phyloP scores from a whole-genome alignment of 2,888 invertebrate species.

The Creontiades dilutus region DNA sequence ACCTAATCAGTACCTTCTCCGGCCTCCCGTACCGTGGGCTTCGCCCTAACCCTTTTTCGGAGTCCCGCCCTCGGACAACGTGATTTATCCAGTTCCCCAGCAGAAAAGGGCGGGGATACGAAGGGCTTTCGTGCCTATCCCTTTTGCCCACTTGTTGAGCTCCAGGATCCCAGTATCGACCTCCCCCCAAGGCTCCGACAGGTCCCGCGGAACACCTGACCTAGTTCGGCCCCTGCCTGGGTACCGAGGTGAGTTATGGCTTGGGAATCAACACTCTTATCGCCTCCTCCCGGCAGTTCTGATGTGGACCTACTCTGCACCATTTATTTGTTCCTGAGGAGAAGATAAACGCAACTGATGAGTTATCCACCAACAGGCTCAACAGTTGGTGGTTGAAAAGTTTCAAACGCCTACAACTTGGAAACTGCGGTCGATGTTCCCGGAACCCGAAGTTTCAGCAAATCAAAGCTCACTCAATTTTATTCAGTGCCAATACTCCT shows the following conservation, averaged over 20 bases:
- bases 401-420: too few species aligned
- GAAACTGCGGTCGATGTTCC: too few species aligned
- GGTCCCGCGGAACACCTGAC: background rate
- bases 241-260: background rate
- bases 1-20: too few species aligned
- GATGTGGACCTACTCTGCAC: background rate
- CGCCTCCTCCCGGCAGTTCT: background rate
- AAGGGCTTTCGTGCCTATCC: background rate
- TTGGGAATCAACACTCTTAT: background rate
- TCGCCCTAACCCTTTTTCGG: too few species aligned
- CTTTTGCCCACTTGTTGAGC: constrained; percentile 34
- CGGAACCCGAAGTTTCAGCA: too few species aligned
- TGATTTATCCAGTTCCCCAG: background rate
- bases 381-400: background rate
- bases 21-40: too few species aligned
- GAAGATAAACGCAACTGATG: background rate
- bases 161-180: background rate
- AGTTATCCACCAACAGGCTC: background rate
- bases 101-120: background rate
- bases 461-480: too few species aligned
- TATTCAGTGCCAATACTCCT: too few species aligned
- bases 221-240: constrained; percentile 6
- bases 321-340: background rate
- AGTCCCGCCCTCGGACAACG: background rate
- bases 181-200: background rate